Percentiles rank a stretch among this genome's conserved stretches.
Evolutionary conservation across 2,888 invertebrate genomes (phyloP).

Genomic region (Autographa gamma): DNA sequence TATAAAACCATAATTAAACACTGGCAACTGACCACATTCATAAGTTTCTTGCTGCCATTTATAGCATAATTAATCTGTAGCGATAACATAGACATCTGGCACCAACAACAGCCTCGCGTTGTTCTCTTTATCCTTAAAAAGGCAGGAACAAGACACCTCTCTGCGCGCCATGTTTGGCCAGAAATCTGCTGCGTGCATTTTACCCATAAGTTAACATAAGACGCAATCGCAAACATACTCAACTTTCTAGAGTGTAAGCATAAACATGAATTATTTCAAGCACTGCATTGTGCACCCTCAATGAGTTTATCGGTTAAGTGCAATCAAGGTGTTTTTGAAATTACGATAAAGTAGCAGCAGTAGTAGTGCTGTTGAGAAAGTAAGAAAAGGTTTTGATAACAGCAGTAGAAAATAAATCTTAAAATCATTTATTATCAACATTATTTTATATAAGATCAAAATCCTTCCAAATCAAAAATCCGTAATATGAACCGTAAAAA

Average conservation of each 20-base stretch:
- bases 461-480: too few relatives aligned
- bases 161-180: slow-evolving; percentile 66
- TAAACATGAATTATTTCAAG: not conserved
- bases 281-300: not conserved
- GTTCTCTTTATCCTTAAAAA: slow-evolving; percentile 73
- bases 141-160: slow-evolving; percentile 55
- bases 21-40: slow-evolving; percentile 3
- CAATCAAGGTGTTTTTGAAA: too few relatives aligned
- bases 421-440: too few relatives aligned
- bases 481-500: too few relatives aligned
- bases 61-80: slow-evolving; percentile 32
- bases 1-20: slow-evolving; percentile 1
- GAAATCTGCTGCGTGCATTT: slow-evolving; percentile 55
- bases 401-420: too few relatives aligned
- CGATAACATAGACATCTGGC: slow-evolving; percentile 43
- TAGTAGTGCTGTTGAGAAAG: too few relatives aligned
- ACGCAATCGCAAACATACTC: slow-evolving; percentile 20
- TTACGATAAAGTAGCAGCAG: too few relatives aligned
- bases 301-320: too few relatives aligned
- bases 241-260: slow-evolving; percentile 29
- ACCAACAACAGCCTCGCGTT: slow-evolving; percentile 49
- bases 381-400: too few relatives aligned
- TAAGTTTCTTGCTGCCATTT: slow-evolving; percentile 19
- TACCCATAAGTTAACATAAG: slow-evolving; percentile 42
- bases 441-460: too few relatives aligned